Evolutionary conservation across 2,888 invertebrate genomes (phyloP), one percentile per base, ranked within the genome.

Genomic region (Griposia aprilina): DNA sequence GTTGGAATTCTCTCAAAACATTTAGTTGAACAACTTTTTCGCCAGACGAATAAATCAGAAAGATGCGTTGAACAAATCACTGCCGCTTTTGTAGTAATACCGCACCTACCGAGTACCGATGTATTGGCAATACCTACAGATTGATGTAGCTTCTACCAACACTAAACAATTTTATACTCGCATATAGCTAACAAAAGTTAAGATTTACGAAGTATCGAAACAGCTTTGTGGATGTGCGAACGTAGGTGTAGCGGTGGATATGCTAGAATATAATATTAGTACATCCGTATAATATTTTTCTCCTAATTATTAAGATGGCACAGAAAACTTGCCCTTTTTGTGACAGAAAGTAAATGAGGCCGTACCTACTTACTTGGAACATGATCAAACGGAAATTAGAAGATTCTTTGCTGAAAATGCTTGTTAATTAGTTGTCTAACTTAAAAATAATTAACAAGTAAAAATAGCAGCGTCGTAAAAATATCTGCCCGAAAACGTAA

Each of bases 31-130:
- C 74, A 85, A 85, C 67, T 82, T 79, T 60, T 66, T 62, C 67
- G 76, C 76, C 89, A 95, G 96, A 96, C 96, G 82, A 85, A 96
- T 96, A 95, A 96, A 96, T 96, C 94, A 94, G 90, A 82, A 88
- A 82, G 88, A 90, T 92, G 92, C 91, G 93, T 93, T 94, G 93
- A 91, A 92, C 93, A 94, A 94, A 95, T 95, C 94, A 93, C 92
- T 90, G 88, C 89, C 83, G 83, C 85, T 88, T 80, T 84, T 78
- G 63, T 72, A 69, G 62, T 78, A 80, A 81, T 78, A 79, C 85
- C 85, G 59, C 80, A 85, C 78, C 85, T 83, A 88, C 79, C 62
- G 26, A 86, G 80, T 83, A 87, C 80, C 73, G 55, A 88, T 83
- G 81, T 85, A 88, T 88, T 87, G 83, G 80, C 89, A 89, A 92